Evolutionary conservation across 1,140 invertebrate species (phyloP), one percentile per base, ranked within the genome.

Genomic region (Microplitis demolitor): DNA sequence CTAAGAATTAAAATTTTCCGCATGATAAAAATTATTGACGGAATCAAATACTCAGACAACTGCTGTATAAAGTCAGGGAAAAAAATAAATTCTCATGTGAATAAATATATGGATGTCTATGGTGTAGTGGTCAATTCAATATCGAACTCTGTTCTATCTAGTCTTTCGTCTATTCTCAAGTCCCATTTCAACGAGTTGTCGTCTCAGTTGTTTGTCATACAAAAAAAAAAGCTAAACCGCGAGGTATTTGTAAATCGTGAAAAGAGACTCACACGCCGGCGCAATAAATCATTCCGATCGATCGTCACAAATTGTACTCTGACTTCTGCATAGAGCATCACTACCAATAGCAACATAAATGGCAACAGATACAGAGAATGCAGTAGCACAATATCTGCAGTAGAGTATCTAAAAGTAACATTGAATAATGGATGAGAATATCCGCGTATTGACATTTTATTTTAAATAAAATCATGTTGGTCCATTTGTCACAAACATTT

Each of bases 271-370:
- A 14, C 35, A 51, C 31, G 64, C 64, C 64, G 37, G 13, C 16
- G 39, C 24, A 16, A 69, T 62, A 69, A 9, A 69, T 69, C 68
- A 69, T 62, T 69, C 39, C 35, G 39, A 69, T 69, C 35, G 68
- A 61, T 69, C 39, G 35, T 39, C 9, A 16, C 51, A 31, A 31
- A 58, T 50, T 45, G 31, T 14, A 61, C 56, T 11, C 14, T 35
- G 4, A 50, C 8, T n/a, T 24, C 34, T 31, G 34, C 31, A 61
- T 69, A 9, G 31, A 31, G 11, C 58, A 31, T 13, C 5, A 6
- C 4, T 2, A 13, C 33, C 60, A 35, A 33, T 37, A 24, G 24
- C 1, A 24, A 24, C 24, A 24, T 24, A 24, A 24, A 24, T 2
- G 24, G 4, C 16, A 56, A 16, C n/a, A 14, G 14, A 56, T 14